Conservation (phyloP, 2,888 invertebrate genomes). For the Cybosia mesomella region DNA sequence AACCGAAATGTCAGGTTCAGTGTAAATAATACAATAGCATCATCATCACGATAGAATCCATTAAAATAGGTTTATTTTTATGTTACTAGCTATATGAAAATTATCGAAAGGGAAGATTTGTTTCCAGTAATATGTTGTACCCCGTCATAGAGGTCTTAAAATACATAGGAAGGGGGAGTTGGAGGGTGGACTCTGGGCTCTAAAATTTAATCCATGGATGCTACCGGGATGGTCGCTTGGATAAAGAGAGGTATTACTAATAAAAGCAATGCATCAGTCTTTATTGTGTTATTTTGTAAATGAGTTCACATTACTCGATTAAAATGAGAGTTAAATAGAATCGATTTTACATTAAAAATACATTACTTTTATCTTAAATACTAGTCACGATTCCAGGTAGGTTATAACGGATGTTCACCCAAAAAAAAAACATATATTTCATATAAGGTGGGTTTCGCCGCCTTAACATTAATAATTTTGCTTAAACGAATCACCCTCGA, state of each 20-base stretch:
- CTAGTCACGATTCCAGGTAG: constrained; percentile 29
- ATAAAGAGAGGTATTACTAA: too few relatives aligned
- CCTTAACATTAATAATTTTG: constrained; percentile 60
- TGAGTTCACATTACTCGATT: not conserved
- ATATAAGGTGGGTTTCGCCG: constrained; percentile 35
- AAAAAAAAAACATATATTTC: constrained; percentile 47
- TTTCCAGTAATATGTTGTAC: too few relatives aligned
- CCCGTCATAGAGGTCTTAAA: too few relatives aligned
- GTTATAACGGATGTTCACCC: constrained; percentile 40
- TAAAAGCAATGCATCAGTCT: not conserved
- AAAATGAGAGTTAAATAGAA: not conserved
- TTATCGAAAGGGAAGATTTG: too few relatives aligned
- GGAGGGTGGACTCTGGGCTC: too few relatives aligned
- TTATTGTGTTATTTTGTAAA: not conserved
- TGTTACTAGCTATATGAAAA: too few relatives aligned
- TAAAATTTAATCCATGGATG: too few relatives aligned
- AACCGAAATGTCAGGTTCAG: not conserved
- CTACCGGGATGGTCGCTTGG: too few relatives aligned
- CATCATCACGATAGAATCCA: too few relatives aligned
- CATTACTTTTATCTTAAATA: not conserved
- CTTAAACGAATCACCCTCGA: constrained; percentile 51
- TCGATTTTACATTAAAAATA: not conserved
- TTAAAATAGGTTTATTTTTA: too few relatives aligned
- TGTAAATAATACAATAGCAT: too few relatives aligned
- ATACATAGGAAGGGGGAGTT: too few relatives aligned